Base-by-base conservation (phyloP, 1,140 invertebrate genomes). In the Lamellibrachia luymesi region DNA sequence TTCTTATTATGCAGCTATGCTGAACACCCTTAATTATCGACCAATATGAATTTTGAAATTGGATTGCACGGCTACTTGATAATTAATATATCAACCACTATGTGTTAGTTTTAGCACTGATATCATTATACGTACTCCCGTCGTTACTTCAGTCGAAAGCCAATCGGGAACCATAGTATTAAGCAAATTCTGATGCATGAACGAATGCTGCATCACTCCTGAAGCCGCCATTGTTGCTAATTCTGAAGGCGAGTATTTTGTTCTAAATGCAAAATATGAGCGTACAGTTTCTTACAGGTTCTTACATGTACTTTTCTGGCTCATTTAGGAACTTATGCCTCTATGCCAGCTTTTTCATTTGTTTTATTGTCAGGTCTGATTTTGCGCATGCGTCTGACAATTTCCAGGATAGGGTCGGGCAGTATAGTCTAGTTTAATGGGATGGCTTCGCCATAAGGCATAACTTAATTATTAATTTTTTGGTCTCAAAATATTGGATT, bases 121-220 rank as follows among this genome's bases (percentile, higher is more conserved):
- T 50, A 8, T n/a, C 2, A 4, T 91, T 27, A 22, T 94, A 97
- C 97, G 97, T 97, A 97, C 97, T 90, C 98, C 98, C 51, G 98
- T 98, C 95, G 97, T 98, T 94, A 97, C 97, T 89, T 98, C 97
- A 5, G 97, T 97, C 95, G 97, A 97, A 96, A 97, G 97, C 97
- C 97, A 98, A 95, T 98, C 97, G 91, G 95, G 95, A 64, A 92
- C 92, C 52, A 93, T 91, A 93, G 64, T 80, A 80, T 80, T 80
- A 80, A 80, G 17, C 17, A 22, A 80, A 80, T 80, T 80, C 64
- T 80, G 64, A 22, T 4, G 64, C 64, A 80, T 80, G 64, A 80
- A 80, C 64, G 64, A 80, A 80, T 80, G 64, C 64, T 80, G 64
- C 64, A 80, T 80, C 64, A 80, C 64, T 80, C 64, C 64, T 80